Evolutionary conservation across 1,140 invertebrate species (phyloP), one percentile per base, ranked within the genome.

Genomic region (Stenopsyche tienmushanensis): DNA sequence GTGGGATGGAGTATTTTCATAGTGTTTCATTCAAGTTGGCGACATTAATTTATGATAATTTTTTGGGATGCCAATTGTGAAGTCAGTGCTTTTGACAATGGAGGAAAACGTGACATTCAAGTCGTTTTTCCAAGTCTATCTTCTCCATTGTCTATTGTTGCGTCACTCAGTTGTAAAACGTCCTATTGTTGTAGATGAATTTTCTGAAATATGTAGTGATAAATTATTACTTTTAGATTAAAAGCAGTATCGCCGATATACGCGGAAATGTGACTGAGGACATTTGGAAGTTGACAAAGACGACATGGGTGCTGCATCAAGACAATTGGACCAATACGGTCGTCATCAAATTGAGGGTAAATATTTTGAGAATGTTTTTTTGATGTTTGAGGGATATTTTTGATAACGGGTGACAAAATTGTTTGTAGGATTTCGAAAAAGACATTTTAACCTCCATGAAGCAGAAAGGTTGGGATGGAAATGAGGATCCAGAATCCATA

Each of bases 401-500:
- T 45, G 25, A 23, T 58, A 58, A 42, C 25, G 55, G 25, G 44
- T 10, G 26, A 17, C 24, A 13, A 15, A 26, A 7, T 34, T 55
- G 5, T 65, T 55, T 63, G 20, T 62, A 88, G 83, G 82, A 84
- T 57, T 97, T 96, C 74, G 93, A 97, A 78, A 86, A 84, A 58
- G 85, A 88, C 34, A 84, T 96, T 50, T 78, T 96, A 53, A 83
- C 84, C 66, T 89, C 91, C 69, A 94, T 96, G 82, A 93, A 90
- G 72, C 88, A 91, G 52, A 86, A 92, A 42, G 95, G 95, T 2
- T 97, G 94, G 90, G 93, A 97, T 76, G 94, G 95, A 44, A 87
- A 86, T 70, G 93, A 96, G 77, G 87, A 89, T 67, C 80, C 81
- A 5, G 80, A 85, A 8, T 85, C 84, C 67, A 86, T 88, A 53